Percentiles rank a stretch among this genome's conserved stretches.
Evolutionary conservation across 2,797 vertebrate species (phyloP).

Genomic region (Anomalospiza imberbis): DNA sequence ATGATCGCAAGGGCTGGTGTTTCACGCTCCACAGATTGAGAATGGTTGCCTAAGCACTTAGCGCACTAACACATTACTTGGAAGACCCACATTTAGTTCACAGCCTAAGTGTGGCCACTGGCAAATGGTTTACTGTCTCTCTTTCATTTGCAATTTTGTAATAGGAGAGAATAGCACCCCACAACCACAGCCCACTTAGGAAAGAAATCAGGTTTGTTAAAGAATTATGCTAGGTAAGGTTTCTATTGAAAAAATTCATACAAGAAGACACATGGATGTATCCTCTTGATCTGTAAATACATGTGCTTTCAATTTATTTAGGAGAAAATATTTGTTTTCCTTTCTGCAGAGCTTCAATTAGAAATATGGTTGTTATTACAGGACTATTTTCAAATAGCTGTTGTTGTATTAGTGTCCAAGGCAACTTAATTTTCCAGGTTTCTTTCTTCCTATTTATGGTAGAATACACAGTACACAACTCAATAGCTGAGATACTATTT

Average conservation of each 20-base stretch:
- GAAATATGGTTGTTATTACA: not conserved
- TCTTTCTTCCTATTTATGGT: not conserved
- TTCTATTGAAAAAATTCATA: not conserved
- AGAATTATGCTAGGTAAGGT: rapidly evolving
- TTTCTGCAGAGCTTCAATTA: not conserved
- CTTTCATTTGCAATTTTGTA: not conserved
- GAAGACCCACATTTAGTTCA: not conserved
- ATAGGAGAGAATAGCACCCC: not conserved
- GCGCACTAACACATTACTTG: not conserved
- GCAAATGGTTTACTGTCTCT: not conserved
- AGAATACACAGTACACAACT: not conserved
- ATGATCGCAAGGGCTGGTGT: not conserved
- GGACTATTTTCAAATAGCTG: not conserved
- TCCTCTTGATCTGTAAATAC: not conserved
- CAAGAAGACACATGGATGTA: not conserved
- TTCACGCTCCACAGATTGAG: not conserved
- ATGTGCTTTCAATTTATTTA: not conserved
- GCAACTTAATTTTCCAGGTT: not conserved
- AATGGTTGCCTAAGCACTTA: not conserved
- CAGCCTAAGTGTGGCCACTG: not conserved
- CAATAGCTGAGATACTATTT: not conserved
- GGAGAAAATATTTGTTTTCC: not conserved
- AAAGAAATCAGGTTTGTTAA: not conserved
- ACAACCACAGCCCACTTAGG: not conserved
- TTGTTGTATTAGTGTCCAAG: not conserved